Percentiles rank a stretch among this genome's conserved stretches.
phyloP scores from a whole-genome alignment of 2,113 vertebrate species.

The Morone chrysops region DNA sequence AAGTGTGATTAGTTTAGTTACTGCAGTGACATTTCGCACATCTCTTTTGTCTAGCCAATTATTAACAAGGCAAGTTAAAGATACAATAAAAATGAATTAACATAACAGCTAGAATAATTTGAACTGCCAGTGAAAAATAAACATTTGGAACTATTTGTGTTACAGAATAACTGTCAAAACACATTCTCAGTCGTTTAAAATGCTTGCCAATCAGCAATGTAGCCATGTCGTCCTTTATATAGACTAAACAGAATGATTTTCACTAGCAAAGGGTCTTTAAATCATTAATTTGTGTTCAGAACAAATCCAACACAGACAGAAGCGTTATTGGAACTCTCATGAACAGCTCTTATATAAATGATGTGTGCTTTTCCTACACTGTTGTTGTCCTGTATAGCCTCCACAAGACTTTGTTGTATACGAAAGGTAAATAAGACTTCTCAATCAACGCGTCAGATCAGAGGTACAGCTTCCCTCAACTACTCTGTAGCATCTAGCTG shows the following conservation, averaged over 20 bases:
- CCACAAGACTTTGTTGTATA: constrained; percentile 9
- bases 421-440: constrained; percentile 26
- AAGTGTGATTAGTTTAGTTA: background rate
- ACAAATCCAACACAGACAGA: background rate
- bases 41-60: background rate
- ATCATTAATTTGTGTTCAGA: background rate
- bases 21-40: background rate
- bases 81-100: background rate
- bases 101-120: background rate
- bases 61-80: background rate
- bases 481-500: constrained; percentile 28
- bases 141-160: background rate
- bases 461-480: constrained; percentile 40
- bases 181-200: background rate
- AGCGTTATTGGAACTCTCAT: constrained; percentile 2
- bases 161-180: background rate
- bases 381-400: constrained; percentile 14
- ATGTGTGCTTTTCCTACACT: constrained; percentile 12
- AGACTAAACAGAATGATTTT: background rate
- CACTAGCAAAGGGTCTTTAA: background rate
- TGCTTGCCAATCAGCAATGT: background rate
- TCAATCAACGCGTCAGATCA: constrained; percentile 38
- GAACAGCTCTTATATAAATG: constrained; percentile 40
- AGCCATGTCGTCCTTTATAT: background rate
- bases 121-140: background rate